Percentiles rank a stretch among this genome's conserved stretches.
Evolutionary conservation across 2,888 invertebrate species (phyloP).

Genomic region (Himalopsyche tibetana): DNA sequence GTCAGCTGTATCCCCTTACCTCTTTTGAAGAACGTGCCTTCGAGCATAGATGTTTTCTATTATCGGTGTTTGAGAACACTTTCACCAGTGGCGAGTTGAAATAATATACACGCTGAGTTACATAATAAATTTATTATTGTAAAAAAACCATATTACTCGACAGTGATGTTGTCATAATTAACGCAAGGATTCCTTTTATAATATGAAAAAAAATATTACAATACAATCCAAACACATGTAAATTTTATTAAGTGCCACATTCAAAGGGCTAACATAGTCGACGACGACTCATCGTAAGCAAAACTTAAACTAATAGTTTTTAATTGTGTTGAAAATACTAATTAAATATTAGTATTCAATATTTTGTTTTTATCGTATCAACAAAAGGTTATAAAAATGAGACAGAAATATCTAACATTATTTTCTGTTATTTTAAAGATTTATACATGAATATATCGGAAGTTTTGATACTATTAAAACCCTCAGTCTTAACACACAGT

Average conservation of each 20-base stretch:
- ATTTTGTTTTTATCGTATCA: not conserved
- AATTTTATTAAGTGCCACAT: constrained; percentile 29
- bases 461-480: too few relatives aligned
- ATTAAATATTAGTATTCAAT: constrained; percentile 5
- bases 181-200: not conserved
- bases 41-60: too few relatives aligned
- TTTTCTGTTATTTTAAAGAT: too few relatives aligned
- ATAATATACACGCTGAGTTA: not conserved
- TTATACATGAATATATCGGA: too few relatives aligned
- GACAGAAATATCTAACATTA: not conserved
- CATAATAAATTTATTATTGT: constrained; percentile 40
- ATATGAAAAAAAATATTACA: not conserved
- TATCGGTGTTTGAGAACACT: too few relatives aligned
- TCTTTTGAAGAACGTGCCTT: too few relatives aligned
- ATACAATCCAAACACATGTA: constrained; percentile 35
- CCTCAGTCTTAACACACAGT: too few relatives aligned
- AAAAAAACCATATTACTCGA: constrained; percentile 23
- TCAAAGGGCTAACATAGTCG: constrained; percentile 3
- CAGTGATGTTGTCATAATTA: not conserved
- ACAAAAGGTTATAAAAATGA: constrained; percentile 3
- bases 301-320: constrained; percentile 4
- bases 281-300: not conserved
- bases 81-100: not conserved
- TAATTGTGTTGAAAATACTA: constrained; percentile 22
- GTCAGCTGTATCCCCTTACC: too few relatives aligned